phyloP scores from a whole-genome alignment of 2,888 invertebrate species.

The Troides oblongomaculatus region DNA sequence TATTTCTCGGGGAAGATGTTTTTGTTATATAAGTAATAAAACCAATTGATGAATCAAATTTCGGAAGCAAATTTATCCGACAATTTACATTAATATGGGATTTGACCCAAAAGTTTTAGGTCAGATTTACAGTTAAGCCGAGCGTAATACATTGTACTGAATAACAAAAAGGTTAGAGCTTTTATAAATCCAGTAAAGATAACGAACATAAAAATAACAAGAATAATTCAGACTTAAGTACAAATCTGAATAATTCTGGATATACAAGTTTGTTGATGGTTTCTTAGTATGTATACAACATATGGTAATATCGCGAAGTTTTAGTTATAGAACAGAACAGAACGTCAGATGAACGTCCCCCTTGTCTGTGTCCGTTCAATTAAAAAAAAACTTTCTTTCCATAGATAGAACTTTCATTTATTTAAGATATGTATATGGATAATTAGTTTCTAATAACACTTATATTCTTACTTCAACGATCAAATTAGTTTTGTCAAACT shows the following conservation, averaged over 20 bases:
- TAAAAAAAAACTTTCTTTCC: too few species aligned
- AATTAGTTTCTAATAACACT: too few species aligned
- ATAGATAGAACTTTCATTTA: too few species aligned
- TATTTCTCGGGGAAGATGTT: too few species aligned
- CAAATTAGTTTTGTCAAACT: too few species aligned
- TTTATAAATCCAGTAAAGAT: conserved; percentile 23
- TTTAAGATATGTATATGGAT: too few species aligned
- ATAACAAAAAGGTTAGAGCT: conserved; percentile 23
- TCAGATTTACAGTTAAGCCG: conserved; percentile 13
- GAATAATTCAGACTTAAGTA: neutral
- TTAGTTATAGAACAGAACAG: too few species aligned
- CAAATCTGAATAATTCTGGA: neutral
- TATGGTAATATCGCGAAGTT: too few species aligned
- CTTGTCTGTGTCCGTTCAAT: too few species aligned
- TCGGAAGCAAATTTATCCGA: conserved; percentile 13
- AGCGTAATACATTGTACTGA: conserved; percentile 22
- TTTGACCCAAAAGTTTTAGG: conserved; percentile 23
- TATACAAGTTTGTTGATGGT: neutral
- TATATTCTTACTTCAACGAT: too few species aligned
- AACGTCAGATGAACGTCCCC: too few species aligned
- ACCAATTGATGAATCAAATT: neutral
- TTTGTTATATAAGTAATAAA: neutral
- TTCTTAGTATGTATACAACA: too few species aligned
- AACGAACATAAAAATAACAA: conserved; percentile 12
- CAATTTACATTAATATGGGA: conserved; percentile 22